A percentile compares a stretch with the other conserved stretches of the same genome.
Conservation (phyloP, 2,797 vertebrate genomes). For the Cyclopterus lumpus region DNA sequence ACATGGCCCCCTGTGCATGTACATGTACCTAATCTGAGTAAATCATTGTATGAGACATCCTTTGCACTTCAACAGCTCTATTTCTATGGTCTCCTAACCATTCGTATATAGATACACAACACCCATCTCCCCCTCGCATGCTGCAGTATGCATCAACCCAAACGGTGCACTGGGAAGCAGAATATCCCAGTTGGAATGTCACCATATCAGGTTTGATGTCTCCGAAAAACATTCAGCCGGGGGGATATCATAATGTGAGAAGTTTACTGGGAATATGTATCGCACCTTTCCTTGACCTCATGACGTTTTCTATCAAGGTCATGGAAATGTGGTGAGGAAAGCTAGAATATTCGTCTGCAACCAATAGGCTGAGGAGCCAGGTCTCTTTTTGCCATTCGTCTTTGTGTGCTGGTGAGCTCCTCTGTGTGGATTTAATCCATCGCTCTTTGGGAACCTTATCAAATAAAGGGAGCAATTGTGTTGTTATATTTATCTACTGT, state of each 20-base stretch:
- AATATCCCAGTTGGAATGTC: background rate
- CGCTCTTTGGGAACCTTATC: background rate
- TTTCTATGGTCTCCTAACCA: constrained; percentile 42
- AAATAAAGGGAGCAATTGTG: background rate
- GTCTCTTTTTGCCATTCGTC: background rate
- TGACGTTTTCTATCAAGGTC: background rate
- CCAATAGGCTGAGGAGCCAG: background rate
- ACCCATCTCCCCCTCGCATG: constrained; percentile 22
- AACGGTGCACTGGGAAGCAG: constrained; percentile 5
- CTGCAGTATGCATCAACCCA: constrained; percentile 39
- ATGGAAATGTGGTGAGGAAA: too few species aligned
- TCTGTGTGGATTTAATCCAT: background rate
- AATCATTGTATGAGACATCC: constrained; percentile 56
- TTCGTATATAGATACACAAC: constrained; percentile 41
- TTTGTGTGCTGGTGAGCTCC: background rate
- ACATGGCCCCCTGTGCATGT: constrained; percentile 6
- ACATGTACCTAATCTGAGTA: constrained; percentile 62
- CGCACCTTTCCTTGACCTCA: background rate
- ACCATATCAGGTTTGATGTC: background rate
- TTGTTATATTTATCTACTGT: background rate
- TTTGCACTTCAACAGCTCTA: constrained; percentile 55
- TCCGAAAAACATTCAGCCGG: background rate
- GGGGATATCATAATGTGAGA: background rate
- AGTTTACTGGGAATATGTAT: background rate
- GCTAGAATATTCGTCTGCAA: too few species aligned